A percentile compares a stretch with the other conserved stretches of the same genome.
These are phyloP conservation scores for Sceliomorpha sp. DNA, from an alignment of 2,888 invertebrate genomes.

Conservation along the genomic window DNA sequence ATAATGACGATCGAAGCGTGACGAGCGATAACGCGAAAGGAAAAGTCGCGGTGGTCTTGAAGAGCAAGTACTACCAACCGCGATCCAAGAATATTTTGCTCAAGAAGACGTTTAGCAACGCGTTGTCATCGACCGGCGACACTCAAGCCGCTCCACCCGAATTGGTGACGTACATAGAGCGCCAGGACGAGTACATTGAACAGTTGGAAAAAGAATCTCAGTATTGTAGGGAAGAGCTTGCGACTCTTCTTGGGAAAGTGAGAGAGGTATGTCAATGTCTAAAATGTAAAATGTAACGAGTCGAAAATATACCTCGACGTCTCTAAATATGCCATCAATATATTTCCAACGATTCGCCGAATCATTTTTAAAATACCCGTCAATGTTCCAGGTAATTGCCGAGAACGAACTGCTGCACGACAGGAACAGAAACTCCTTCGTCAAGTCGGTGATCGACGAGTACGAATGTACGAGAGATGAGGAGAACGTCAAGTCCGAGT, in stretches of 20 bases:
- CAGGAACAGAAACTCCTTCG: slow-evolving; percentile 86
- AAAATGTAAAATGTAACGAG: neutral
- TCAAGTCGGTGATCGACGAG: slow-evolving; percentile 83
- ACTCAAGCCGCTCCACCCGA: slow-evolving; percentile 82
- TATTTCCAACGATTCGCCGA: too few relatives aligned
- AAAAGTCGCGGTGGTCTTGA: slow-evolving; percentile 23
- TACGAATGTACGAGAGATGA: slow-evolving; percentile 64
- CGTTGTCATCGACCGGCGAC: slow-evolving; percentile 22
- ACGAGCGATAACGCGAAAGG: slow-evolving; percentile 75
- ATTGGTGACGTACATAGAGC: slow-evolving; percentile 89
- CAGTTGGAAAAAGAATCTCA: slow-evolving; percentile 92
- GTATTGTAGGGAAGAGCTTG: slow-evolving; percentile 90
- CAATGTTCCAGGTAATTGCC: slow-evolving; percentile 85
- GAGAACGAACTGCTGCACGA: slow-evolving; percentile 92
- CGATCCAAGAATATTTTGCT: slow-evolving; percentile 50
- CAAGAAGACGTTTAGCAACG: slow-evolving; percentile 45
- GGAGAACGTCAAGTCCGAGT: slow-evolving; percentile 39
- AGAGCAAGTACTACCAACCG: slow-evolving; percentile 42
- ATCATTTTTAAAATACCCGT: too few relatives aligned
- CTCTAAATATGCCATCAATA: too few relatives aligned
- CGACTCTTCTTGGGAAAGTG: slow-evolving; percentile 89
- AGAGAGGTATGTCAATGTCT: slow-evolving; percentile 83
- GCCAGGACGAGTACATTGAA: slow-evolving; percentile 93
- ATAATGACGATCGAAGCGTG: slow-evolving; percentile 82
- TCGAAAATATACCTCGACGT: slow-evolving; percentile 19